Evolutionary conservation across 2,113 vertebrate species (phyloP).

Genomic region (Pipa parva): DNA sequence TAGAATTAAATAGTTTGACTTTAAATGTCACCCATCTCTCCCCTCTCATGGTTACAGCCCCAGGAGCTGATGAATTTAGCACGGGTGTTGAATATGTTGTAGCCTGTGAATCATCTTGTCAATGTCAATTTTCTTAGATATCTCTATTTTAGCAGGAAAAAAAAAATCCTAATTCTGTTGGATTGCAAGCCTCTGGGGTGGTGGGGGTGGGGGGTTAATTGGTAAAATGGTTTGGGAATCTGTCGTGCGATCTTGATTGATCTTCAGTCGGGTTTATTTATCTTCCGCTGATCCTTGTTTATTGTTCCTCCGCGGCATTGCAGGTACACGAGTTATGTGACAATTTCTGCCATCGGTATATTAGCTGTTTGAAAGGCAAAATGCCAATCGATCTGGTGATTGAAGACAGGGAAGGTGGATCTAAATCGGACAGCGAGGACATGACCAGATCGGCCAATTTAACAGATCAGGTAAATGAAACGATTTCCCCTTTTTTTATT

Average conservation of each 20-base stretch:
- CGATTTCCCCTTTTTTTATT: not conserved
- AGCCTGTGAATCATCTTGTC: conserved; percentile 93
- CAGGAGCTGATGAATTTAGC: conserved; percentile 90
- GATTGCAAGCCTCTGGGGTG: conserved; percentile 60
- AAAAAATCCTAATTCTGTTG: conserved; percentile 71
- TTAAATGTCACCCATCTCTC: conserved; percentile 86
- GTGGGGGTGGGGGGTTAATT: conserved; percentile 71
- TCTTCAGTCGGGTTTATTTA: conserved; percentile 77
- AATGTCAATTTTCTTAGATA: conserved; percentile 96
- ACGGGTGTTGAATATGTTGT: conserved; percentile 91
- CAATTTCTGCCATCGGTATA: conserved; percentile 99
- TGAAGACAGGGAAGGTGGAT: conserved; percentile 97
- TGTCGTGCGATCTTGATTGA: conserved; percentile 63
- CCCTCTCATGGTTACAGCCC: conserved; percentile 81
- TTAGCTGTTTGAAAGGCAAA: conserved; percentile 99
- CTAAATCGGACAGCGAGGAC: conserved; percentile 98
- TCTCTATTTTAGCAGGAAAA: conserved; percentile 85
- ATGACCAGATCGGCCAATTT: conserved; percentile 96
- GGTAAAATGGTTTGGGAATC: conserved; percentile 45
- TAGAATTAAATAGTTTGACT: conserved; percentile 88
- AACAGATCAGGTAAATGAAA: conserved; percentile 85
- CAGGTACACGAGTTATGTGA: conserved; percentile 99
- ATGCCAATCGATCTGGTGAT: conserved; percentile 99
- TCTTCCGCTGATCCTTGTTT: conserved; percentile 63
- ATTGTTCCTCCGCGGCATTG: conserved; percentile 33